Evolutionary conservation across 2,113 vertebrate species (phyloP).

Genomic region (Columba janthina): DNA sequence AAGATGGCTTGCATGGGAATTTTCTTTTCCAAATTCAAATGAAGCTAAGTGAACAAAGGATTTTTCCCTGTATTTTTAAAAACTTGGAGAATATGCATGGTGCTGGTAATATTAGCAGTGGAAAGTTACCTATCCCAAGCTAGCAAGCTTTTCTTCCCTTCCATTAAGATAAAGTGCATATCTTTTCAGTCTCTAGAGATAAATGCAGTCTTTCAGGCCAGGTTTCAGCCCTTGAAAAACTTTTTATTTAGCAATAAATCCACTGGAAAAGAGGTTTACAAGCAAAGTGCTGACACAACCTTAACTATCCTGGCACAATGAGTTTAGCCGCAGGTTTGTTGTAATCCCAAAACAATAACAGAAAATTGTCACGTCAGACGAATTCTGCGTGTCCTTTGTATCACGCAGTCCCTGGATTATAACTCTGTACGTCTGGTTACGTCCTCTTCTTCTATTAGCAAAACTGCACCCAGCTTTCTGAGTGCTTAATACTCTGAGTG

Average conservation of each 20-base stretch:
- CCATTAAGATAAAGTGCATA: background rate
- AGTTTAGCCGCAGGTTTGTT: slow-evolving; percentile 48
- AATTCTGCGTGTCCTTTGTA: slow-evolving; percentile 6
- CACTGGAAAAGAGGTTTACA: slow-evolving; percentile 45
- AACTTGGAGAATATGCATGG: background rate
- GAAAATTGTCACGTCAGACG: background rate
- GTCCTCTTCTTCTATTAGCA: background rate
- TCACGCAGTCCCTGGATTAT: background rate
- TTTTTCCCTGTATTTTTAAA: background rate
- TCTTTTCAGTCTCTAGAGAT: background rate
- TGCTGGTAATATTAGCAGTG: background rate
- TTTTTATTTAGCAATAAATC: slow-evolving; percentile 49
- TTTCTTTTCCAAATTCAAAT: background rate
- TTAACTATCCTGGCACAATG: background rate
- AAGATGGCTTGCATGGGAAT: background rate
- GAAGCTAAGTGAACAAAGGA: background rate
- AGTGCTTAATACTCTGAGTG: background rate
- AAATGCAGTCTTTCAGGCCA: slow-evolving; percentile 1
- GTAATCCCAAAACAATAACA: slow-evolving; percentile 40
- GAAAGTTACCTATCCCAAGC: background rate
- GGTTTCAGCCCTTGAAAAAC: slow-evolving; percentile 7
- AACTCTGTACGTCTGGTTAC: background rate
- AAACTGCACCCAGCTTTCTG: background rate
- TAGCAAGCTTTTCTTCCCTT: background rate
- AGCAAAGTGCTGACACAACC: slow-evolving; percentile 39